Evolutionary conservation across 2,797 vertebrate species (phyloP), one percentile per base, ranked within the genome.

Genomic region (Silurus lanzhouensis): DNA sequence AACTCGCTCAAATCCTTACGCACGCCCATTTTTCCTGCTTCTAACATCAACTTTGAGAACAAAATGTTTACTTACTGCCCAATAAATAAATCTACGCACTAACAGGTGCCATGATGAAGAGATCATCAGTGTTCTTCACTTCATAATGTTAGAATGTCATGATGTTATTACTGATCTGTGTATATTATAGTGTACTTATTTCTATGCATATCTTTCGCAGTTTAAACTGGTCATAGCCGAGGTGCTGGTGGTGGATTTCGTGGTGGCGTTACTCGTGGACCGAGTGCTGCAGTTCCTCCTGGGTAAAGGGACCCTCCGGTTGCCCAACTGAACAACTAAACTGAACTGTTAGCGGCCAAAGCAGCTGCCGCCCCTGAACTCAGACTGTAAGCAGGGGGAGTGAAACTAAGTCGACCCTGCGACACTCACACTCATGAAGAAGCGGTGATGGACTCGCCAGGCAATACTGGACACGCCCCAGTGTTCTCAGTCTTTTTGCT

Each of bases 181-280:
- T 38, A 38, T 38, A 38, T 38, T 38, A 38, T 4, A 38, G 38
- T 38, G 38, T 38, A 38, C 38, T 4, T 5, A 44, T 61, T 61
- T 72, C 0, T 68, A 1, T 68, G 8, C 46, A 58, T 48, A 81
- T 78, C 72, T 57, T 84, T 87, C 88, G 25, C 91, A 99, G 98
- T 99, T 99, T 93, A 99, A 98, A 94, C 88, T 97, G 75, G 94
- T 97, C 86, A 99, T 99, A 80, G 96, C 96, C 25, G 94, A 97
- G 91, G 96, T 99, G 86, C 92, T 99, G 85, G 94, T 97, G 85
- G 92, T 96, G 82, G 97, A 99, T 91, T 99, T 99, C 94, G 95
- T 95, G 81, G 90, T 94, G 19, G 97, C 97, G 64, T 92, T 97
- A 86, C 87, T 96, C 78, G 96, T 96, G 68, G 98, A 99, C 91